Conservation (phyloP, 2,113 vertebrate species). For the Ophiodon elongatus region DNA sequence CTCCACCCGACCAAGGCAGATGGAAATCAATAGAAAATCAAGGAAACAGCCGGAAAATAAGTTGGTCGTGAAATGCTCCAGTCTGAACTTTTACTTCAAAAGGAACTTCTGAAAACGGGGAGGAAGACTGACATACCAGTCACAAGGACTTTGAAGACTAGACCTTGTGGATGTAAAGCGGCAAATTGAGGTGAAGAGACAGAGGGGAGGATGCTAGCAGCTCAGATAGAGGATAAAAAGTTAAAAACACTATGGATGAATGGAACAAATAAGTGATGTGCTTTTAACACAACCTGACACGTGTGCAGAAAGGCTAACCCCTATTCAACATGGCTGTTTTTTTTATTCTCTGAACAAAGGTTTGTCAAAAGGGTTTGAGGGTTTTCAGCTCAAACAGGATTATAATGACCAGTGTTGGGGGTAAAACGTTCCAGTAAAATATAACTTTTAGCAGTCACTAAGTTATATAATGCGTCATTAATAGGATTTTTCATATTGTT, state of each 20-base stretch:
- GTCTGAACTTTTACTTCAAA: slow-evolving; percentile 85
- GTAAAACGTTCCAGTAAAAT: too few relatives aligned
- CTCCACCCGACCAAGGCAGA: slow-evolving; percentile 64
- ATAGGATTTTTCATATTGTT: not conserved
- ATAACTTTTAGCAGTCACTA: too few relatives aligned
- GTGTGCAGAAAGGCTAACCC: slow-evolving; percentile 56
- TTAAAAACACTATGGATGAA: slow-evolving; percentile 72
- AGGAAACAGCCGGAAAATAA: slow-evolving; percentile 80
- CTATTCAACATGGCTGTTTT: slow-evolving; percentile 43
- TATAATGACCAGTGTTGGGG: slow-evolving; percentile 11
- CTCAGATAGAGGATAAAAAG: slow-evolving; percentile 61
- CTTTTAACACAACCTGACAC: slow-evolving; percentile 74
- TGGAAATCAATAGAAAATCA: slow-evolving; percentile 84
- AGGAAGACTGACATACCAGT: slow-evolving; percentile 29
- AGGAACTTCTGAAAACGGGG: slow-evolving; percentile 68
- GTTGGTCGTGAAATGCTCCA: slow-evolving; percentile 79
- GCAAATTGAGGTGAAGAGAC: slow-evolving; percentile 79
- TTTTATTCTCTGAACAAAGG: slow-evolving; percentile 34
- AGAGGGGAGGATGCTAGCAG: slow-evolving; percentile 47
- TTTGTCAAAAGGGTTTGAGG: slow-evolving; percentile 20
- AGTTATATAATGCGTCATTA: too few relatives aligned
- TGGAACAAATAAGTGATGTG: slow-evolving; percentile 67
- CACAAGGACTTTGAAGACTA: slow-evolving; percentile 70
- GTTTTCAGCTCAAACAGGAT: slow-evolving; percentile 14
- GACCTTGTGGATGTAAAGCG: slow-evolving; percentile 57